phyloP scores from a whole-genome alignment of 2,113 vertebrate species.

The Hiodon tergisus region DNA sequence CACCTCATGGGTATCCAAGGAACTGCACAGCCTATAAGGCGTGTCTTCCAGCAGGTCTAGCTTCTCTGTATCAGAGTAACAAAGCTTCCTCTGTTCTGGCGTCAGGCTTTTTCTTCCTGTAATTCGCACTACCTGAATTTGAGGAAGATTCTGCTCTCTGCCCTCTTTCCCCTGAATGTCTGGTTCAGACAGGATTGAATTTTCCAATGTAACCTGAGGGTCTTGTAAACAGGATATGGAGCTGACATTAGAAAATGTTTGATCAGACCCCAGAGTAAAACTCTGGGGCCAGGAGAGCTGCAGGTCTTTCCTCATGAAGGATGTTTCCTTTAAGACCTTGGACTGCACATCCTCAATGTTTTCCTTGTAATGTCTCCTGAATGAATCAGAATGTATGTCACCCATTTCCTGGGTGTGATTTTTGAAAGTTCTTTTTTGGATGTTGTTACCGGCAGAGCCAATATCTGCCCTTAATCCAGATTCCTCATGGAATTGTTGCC shows the following conservation, averaged over 20 bases:
- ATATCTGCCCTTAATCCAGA: slow-evolving; percentile 18
- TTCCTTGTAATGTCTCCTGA: slow-evolving; percentile 76
- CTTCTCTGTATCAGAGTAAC: slow-evolving; percentile 82
- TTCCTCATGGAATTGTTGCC: slow-evolving; percentile 9
- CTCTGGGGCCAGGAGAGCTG: slow-evolving; percentile 77
- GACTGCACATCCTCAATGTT: slow-evolving; percentile 77
- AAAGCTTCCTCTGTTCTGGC: slow-evolving; percentile 72
- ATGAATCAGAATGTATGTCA: slow-evolving; percentile 49
- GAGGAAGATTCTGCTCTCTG: slow-evolving; percentile 50
- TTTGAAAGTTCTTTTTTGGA: slow-evolving; percentile 18
- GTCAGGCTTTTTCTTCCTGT: slow-evolving; percentile 60
- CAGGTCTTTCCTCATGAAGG: slow-evolving; percentile 87
- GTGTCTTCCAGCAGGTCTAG: slow-evolving; percentile 61
- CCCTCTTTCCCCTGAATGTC: slow-evolving; percentile 18
- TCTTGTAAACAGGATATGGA: slow-evolving; percentile 61
- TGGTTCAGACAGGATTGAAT: slow-evolving; percentile 21
- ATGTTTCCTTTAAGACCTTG: slow-evolving; percentile 82
- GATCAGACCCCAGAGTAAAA: slow-evolving; percentile 59
- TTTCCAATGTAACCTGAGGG: slow-evolving; percentile 44
- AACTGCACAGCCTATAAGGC: slow-evolving; percentile 45
- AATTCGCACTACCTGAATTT: slow-evolving; percentile 47
- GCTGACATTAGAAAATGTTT: slow-evolving; percentile 54
- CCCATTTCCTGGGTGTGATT: slow-evolving; percentile 9
- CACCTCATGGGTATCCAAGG: slow-evolving; percentile 50
- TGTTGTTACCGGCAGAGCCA: slow-evolving; percentile 11